Evolutionary conservation across 2,888 invertebrate genomes (phyloP).

Genomic region (Drosophila putrida): DNA sequence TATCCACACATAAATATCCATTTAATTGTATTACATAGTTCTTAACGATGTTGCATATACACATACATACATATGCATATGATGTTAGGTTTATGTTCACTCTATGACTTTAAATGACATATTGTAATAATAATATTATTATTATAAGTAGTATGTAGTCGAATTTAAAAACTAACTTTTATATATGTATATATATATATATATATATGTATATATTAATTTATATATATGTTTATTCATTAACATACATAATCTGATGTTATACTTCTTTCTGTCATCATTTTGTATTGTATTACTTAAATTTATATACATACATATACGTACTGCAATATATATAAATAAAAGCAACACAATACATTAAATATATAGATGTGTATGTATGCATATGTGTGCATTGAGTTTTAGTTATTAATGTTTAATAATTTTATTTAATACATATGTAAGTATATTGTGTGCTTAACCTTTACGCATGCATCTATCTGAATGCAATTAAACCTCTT

Average conservation of each 20-base stretch:
- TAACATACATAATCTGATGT: constrained; percentile 60
- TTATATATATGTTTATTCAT: constrained; percentile 43
- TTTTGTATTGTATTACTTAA: constrained; percentile 28
- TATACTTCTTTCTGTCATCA: constrained; percentile 14
- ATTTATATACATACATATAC: constrained; percentile 24
- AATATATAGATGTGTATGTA: constrained; percentile 27
- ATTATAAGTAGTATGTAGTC: constrained; percentile 62
- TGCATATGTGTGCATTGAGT: constrained; percentile 44
- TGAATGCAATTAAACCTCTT: constrained; percentile 51
- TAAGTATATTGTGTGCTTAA: constrained; percentile 72
- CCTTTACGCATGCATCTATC: constrained; percentile 38
- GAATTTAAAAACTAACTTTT: constrained; percentile 67
- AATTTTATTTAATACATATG: constrained; percentile 73
- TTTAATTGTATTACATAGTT: constrained; percentile 60
- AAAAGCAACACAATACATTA: constrained; percentile 27
- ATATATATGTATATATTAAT: neutral
- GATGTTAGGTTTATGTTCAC: constrained; percentile 55
- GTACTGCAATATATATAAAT: constrained; percentile 31
- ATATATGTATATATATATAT: constrained; percentile 55
- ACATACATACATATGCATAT: constrained; percentile 43
- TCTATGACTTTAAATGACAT: constrained; percentile 67
- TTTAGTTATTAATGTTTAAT: constrained; percentile 38
- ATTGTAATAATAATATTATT: constrained; percentile 45
- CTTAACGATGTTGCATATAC: constrained; percentile 48
- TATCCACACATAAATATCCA: constrained; percentile 57